A percentile compares a stretch with the other conserved stretches of the same genome.
Evolutionary conservation across 2,113 vertebrate genomes (phyloP).

Genomic region (Herpailurus yagouaroundi): DNA sequence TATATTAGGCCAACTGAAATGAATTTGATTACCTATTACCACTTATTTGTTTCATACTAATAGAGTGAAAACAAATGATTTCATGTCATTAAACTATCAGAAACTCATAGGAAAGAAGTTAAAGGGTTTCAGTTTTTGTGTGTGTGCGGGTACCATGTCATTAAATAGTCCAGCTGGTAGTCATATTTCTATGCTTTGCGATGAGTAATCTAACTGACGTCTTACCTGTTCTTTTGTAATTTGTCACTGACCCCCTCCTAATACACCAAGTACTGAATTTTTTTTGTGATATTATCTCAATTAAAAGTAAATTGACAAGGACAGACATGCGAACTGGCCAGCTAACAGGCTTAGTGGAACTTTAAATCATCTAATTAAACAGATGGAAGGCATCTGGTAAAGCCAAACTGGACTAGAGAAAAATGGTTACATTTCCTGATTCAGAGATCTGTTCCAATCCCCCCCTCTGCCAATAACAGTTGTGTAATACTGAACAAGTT

Average conservation of each 20-base stretch:
- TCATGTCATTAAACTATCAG: background rate
- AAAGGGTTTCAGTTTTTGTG: background rate
- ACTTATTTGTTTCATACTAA: background rate
- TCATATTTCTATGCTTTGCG: background rate
- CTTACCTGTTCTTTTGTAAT: slow-evolving; percentile 20
- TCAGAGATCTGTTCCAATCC: slow-evolving; percentile 31
- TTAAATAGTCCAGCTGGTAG: background rate
- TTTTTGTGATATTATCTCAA: slow-evolving; percentile 58
- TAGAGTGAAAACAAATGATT: background rate
- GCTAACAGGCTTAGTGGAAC: slow-evolving; percentile 39
- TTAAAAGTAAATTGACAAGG: slow-evolving; percentile 46
- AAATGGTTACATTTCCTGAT: slow-evolving; percentile 9
- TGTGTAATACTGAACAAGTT: slow-evolving; percentile 24
- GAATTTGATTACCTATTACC: background rate
- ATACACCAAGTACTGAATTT: background rate
- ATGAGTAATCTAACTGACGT: background rate
- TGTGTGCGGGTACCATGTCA: background rate
- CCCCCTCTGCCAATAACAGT: slow-evolving; percentile 46
- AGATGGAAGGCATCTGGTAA: slow-evolving; percentile 63
- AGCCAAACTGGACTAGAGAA: slow-evolving; percentile 17
- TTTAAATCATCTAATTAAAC: slow-evolving; percentile 64
- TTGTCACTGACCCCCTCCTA: background rate
- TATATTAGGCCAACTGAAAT: slow-evolving; percentile 26
- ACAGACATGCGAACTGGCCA: background rate
- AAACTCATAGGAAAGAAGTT: background rate